phyloP scores from a whole-genome alignment of 1,140 invertebrate genomes.

The Diorhabda carinulata region DNA sequence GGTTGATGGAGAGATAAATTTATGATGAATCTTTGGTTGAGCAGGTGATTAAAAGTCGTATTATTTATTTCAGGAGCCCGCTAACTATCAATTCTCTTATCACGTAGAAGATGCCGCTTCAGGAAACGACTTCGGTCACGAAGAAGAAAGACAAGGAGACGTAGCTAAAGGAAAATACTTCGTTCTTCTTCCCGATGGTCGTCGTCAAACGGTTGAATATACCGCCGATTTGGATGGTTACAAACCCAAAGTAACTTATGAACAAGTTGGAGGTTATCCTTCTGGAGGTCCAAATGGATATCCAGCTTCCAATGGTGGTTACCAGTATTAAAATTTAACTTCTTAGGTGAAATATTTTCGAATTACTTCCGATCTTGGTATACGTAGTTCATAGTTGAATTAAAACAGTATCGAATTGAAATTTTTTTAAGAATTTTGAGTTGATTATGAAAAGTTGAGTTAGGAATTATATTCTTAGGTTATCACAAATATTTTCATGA shows the following conservation, averaged over 20 bases:
- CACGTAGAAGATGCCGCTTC: slow-evolving; percentile 65
- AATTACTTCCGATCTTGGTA: too few species aligned
- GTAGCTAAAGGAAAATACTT: slow-evolving; percentile 66
- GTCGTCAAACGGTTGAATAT: slow-evolving; percentile 73
- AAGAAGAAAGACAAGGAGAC: slow-evolving; percentile 65
- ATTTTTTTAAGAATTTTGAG: too few species aligned
- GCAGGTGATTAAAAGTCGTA: background rate
- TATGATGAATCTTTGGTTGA: too few species aligned
- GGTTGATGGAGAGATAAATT: too few species aligned
- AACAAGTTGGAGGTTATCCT: slow-evolving; percentile 55
- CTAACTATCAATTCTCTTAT: slow-evolving; percentile 72
- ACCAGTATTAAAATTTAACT: slow-evolving; percentile 16
- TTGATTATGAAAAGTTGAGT: too few species aligned
- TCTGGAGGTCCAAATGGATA: slow-evolving; percentile 46
- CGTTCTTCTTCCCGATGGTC: slow-evolving; percentile 71
- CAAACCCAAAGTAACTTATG: slow-evolving; percentile 70
- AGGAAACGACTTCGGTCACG: slow-evolving; percentile 69
- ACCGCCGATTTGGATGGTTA: slow-evolving; percentile 72
- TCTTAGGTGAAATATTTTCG: too few species aligned
- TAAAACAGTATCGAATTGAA: too few species aligned
- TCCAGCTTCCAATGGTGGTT: slow-evolving; percentile 16
- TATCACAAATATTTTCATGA: too few species aligned
- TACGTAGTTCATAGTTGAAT: too few species aligned
- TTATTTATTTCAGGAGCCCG: slow-evolving; percentile 52
- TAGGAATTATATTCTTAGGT: too few species aligned